A percentile compares a stretch with the other conserved stretches of the same genome.
phyloP scores from a whole-genome alignment of 92 coral and sea anemone species.

The Desmophyllum pertusum region DNA sequence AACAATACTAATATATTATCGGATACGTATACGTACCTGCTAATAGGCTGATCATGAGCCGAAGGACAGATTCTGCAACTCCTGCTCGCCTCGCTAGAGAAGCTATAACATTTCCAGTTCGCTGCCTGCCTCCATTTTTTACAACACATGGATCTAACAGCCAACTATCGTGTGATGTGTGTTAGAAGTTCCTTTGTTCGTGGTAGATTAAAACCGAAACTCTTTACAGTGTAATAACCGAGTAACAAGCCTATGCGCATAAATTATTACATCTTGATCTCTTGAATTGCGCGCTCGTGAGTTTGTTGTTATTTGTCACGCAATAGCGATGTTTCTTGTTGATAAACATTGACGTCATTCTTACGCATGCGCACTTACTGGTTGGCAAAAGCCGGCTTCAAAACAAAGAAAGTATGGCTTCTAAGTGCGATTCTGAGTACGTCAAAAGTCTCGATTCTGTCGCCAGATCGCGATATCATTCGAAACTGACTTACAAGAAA shows the following conservation, averaged over 20 bases:
- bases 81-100: slow-evolving; percentile 69
- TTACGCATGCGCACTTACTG: neutral
- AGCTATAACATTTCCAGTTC: slow-evolving; percentile 47
- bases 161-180: neutral
- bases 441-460: no score
- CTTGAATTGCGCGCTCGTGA: neutral
- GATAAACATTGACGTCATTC: no score
- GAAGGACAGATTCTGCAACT: slow-evolving; percentile 77
- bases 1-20: neutral
- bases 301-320: slow-evolving; percentile 12
- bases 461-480: slow-evolving; percentile 11
- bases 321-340: no score
- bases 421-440: slow-evolving; percentile 28
- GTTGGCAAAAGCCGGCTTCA: slow-evolving; percentile 1
- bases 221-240: neutral
- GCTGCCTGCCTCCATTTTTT: slow-evolving; percentile 2
- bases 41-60: slow-evolving; percentile 72
- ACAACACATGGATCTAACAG: neutral
- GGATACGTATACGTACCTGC: slow-evolving; percentile 72
- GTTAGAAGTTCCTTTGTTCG: neutral
- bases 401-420: neutral
- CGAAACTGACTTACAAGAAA: neutral
- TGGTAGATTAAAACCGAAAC: neutral
- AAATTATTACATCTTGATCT: neutral
- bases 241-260: slow-evolving; percentile 12